Evolutionary conservation across 2,797 vertebrate genomes (phyloP).

Genomic region (Molossus alvarezi): DNA sequence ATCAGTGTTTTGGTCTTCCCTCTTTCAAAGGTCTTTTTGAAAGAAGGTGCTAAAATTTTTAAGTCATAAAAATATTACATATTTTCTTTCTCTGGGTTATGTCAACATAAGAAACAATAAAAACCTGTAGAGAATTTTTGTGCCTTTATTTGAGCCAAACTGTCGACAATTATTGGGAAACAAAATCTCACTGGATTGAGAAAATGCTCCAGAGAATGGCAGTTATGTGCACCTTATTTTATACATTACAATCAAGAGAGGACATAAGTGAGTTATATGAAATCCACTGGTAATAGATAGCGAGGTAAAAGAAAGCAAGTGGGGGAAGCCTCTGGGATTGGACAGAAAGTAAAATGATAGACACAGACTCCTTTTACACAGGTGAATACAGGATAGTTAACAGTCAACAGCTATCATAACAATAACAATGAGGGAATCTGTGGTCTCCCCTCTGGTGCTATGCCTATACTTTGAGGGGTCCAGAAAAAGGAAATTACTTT

Average conservation of each 20-base stretch:
- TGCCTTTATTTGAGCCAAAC: neutral
- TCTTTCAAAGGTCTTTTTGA: constrained; percentile 55
- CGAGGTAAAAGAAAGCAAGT: too few species aligned
- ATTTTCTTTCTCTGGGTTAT: neutral
- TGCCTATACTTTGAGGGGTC: neutral
- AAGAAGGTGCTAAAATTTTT: constrained; percentile 28
- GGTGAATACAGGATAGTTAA: neutral
- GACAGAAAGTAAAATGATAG: neutral
- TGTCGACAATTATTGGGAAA: neutral
- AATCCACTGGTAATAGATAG: neutral
- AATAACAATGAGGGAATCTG: neutral
- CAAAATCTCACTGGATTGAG: neutral
- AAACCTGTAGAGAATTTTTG: neutral
- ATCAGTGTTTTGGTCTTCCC: neutral
- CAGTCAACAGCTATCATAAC: neutral
- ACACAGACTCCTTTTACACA: neutral
- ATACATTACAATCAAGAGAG: neutral
- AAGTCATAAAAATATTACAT: neutral
- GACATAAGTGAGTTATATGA: neutral
- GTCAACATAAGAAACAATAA: neutral
- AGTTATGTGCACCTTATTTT: neutral
- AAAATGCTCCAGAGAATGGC: neutral
- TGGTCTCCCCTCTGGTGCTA: neutral
- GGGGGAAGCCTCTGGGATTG: too few species aligned
- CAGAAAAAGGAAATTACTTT: neutral